phyloP scores from a whole-genome alignment of 1,140 invertebrate species.

The Trissolcus basalis region DNA sequence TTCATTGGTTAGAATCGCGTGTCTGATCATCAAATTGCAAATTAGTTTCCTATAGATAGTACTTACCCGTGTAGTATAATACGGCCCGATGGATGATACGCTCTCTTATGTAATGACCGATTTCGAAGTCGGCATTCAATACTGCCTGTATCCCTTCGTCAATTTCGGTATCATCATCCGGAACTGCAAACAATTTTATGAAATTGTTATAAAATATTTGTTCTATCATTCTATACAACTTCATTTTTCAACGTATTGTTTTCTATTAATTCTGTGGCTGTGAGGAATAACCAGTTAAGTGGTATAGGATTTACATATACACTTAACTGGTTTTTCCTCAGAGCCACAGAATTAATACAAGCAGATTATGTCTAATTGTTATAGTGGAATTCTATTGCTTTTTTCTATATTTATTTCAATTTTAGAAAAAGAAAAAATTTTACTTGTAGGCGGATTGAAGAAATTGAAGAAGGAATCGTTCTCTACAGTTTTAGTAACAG shows the following conservation, averaged over 20 bases:
- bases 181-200: slow-evolving; percentile 71
- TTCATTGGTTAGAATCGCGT: not conserved
- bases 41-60: not conserved
- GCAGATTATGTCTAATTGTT: no score
- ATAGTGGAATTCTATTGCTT: no score
- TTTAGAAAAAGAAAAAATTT: slow-evolving; percentile 16
- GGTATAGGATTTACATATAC: no score
- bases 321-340: no score
- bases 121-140: slow-evolving; percentile 95
- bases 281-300: no score
- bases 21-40: not conserved
- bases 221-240: not conserved
- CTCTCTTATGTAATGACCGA: slow-evolving; percentile 98
- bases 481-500: slow-evolving; percentile 94
- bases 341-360: no score
- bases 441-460: slow-evolving; percentile 91
- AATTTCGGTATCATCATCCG: slow-evolving; percentile 81
- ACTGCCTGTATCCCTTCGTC: slow-evolving; percentile 86
- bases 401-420: no score
- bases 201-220: not conserved
- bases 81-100: slow-evolving; percentile 94
- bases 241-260: no score
- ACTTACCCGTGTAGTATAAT: slow-evolving; percentile 91
- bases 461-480: slow-evolving; percentile 99
- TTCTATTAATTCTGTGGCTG: no score